Percentiles rank a stretch among this genome's conserved stretches.
Conservation (phyloP, 2,888 invertebrate genomes). For the Hoplodrina blanda region DNA sequence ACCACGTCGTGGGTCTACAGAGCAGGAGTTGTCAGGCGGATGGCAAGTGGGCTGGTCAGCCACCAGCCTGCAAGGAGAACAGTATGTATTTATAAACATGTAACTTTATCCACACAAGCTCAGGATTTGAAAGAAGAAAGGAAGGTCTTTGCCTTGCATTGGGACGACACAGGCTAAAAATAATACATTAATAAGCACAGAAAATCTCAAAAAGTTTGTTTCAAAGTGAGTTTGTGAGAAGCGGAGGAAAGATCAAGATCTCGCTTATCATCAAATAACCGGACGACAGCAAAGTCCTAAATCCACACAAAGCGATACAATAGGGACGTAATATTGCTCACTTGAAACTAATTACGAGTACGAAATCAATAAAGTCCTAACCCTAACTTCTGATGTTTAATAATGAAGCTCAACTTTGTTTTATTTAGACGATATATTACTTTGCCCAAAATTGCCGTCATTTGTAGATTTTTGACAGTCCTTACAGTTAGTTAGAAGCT, state of each 20-base stretch:
- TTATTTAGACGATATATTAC: conserved; percentile 10
- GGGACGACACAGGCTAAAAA: no score
- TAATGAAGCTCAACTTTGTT: background rate
- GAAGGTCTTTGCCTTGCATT: no score
- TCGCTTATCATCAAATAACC: background rate
- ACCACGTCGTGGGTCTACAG: conserved; percentile 96
- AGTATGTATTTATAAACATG: conserved; percentile 87
- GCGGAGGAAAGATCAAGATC: background rate
- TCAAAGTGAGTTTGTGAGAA: background rate
- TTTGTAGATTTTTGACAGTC: no score
- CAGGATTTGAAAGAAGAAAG: no score
- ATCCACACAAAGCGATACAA: background rate
- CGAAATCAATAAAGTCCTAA: conserved; percentile 7
- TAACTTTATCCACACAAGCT: background rate
- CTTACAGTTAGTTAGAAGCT: no score
- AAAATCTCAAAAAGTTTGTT: background rate
- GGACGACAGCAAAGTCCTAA: background rate
- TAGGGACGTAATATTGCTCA: background rate
- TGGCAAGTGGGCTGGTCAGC: conserved; percentile 96
- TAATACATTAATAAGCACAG: no score
- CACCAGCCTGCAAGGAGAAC: conserved; percentile 96
- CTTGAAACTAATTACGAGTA: background rate
- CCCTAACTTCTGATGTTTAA: conserved; percentile 2
- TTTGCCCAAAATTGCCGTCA: background rate
- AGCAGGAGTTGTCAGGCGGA: conserved; percentile 98